Percentiles rank a stretch among this genome's conserved stretches.
These are phyloP conservation scores for Ladona fulva DNA, from an alignment of 1,140 invertebrate genomes.

Conservation along the genomic window DNA sequence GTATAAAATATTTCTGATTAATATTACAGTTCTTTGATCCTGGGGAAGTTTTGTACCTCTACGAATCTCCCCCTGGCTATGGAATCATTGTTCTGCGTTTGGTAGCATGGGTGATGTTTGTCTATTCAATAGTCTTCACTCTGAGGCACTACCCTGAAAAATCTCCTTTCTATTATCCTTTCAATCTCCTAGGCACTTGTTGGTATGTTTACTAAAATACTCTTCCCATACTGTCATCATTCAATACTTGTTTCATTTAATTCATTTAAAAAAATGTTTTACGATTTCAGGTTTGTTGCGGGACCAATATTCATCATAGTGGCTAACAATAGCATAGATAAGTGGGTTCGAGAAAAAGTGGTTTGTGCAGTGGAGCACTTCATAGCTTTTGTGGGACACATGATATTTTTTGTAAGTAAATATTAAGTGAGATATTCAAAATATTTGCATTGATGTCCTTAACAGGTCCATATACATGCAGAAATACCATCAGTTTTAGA, in stretches of 20 bases:
- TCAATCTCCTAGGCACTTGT: slow-evolving; percentile 66
- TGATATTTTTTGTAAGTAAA: slow-evolving; percentile 61
- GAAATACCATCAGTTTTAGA: no score
- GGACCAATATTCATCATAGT: slow-evolving; percentile 69
- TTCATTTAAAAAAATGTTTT: slow-evolving; percentile 18
- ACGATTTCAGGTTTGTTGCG: slow-evolving; percentile 53
- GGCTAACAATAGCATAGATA: slow-evolving; percentile 73
- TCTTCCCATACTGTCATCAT: background rate
- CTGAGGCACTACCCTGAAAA: slow-evolving; percentile 76
- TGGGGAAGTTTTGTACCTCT: slow-evolving; percentile 78
- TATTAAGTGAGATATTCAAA: background rate
- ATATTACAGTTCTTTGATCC: slow-evolving; percentile 69
- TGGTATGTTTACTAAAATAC: slow-evolving; percentile 46
- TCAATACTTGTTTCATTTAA: background rate
- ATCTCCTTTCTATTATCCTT: slow-evolving; percentile 59
- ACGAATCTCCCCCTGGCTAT: slow-evolving; percentile 82
- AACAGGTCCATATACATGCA: no score
- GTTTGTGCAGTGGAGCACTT: slow-evolving; percentile 68
- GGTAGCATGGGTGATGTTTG: slow-evolving; percentile 74
- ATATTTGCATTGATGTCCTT: no score
- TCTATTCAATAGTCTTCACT: slow-evolving; percentile 71
- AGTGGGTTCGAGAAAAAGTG: slow-evolving; percentile 85
- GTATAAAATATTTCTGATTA: no score
- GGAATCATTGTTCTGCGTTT: slow-evolving; percentile 66
- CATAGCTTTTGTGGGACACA: slow-evolving; percentile 66